phyloP scores from a whole-genome alignment of 2,113 vertebrate species.

The Oophaga pumilio region DNA sequence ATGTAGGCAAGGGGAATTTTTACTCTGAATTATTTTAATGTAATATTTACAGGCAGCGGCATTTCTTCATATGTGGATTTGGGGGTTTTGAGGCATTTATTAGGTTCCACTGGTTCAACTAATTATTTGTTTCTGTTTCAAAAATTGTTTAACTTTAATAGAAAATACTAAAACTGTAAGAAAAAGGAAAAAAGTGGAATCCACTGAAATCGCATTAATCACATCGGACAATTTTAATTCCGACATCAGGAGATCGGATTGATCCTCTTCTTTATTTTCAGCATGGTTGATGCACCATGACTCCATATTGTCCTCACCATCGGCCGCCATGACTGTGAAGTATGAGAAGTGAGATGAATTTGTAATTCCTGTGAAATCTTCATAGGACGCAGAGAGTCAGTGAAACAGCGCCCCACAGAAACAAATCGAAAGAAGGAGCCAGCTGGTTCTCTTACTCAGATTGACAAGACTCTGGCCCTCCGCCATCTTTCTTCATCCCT shows the following conservation, averaged over 20 bases:
- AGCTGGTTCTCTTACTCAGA: slow-evolving; percentile 35
- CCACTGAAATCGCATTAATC: no score
- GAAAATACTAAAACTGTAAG: no score
- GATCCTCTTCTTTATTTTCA: neutral
- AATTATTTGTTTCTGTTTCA: no score
- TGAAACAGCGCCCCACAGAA: neutral
- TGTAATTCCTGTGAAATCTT: neutral
- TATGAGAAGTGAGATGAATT: slow-evolving; percentile 19
- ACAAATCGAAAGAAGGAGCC: neutral
- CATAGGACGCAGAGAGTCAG: slow-evolving; percentile 22
- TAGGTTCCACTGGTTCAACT: no score
- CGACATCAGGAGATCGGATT: neutral
- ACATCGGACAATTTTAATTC: neutral
- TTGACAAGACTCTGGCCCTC: slow-evolving; percentile 16
- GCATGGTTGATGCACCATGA: neutral
- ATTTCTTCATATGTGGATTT: no score
- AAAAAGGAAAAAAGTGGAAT: no score
- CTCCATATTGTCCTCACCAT: neutral
- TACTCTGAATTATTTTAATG: no score
- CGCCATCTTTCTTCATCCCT: slow-evolving; percentile 16
- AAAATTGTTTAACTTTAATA: no score
- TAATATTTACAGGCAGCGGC: no score
- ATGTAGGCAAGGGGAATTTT: no score
- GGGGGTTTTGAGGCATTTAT: no score
- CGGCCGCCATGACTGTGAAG: slow-evolving; percentile 30